phyloP scores from a whole-genome alignment of 2,113 vertebrate species.

The Leptosomus discolor region DNA sequence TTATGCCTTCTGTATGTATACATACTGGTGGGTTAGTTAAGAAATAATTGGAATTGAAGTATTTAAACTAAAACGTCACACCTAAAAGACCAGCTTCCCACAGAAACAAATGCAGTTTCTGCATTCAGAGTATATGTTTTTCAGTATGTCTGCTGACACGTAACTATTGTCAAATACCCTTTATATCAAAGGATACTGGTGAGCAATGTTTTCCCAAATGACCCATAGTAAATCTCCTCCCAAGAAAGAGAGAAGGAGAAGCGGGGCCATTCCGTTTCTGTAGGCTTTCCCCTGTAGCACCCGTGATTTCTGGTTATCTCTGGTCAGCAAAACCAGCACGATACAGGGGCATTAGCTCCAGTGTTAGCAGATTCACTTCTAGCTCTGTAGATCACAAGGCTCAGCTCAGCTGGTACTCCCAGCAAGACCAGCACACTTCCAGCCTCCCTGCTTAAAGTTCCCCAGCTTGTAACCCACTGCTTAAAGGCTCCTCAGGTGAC shows the following conservation, averaged over 20 bases:
- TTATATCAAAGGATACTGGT: neutral
- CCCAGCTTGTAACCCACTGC: neutral
- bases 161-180: neutral
- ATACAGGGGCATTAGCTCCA: accelerated
- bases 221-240: neutral
- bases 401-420: neutral
- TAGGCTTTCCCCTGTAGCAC: neutral
- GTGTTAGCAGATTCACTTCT: neutral
- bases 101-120: neutral
- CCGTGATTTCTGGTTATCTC: neutral
- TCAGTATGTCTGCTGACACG: neutral
- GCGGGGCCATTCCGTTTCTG: accelerated
- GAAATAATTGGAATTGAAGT: neutral
- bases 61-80: neutral
- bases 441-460: neutral
- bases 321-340: neutral
- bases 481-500: neutral
- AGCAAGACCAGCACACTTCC: neutral
- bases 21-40: neutral
- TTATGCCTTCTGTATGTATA: neutral
- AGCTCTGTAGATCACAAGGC: neutral
- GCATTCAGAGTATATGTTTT: neutral
- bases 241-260: neutral
- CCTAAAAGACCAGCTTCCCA: neutral
- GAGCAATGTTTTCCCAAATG: neutral